Conservation (phyloP, 2,888 invertebrate species). For the Sussaba pulchella region DNA sequence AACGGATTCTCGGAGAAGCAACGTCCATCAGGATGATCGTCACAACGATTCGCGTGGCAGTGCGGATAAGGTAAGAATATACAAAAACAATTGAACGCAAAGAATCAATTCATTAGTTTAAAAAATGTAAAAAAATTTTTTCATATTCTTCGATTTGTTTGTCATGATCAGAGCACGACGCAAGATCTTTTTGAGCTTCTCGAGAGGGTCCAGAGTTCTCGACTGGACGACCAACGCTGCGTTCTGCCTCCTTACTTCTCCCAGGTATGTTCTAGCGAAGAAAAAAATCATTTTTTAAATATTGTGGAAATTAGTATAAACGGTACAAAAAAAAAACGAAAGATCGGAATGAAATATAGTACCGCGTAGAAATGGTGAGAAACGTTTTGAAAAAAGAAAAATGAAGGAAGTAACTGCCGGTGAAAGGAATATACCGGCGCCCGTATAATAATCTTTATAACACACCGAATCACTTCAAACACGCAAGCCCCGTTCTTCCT, state of each 20-base stretch:
- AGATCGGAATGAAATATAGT: not conserved
- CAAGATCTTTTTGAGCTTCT: conserved; percentile 97
- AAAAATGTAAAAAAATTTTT: not conserved
- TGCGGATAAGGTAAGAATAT: conserved; percentile 77
- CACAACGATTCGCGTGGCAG: conserved; percentile 77
- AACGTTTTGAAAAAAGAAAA: conserved; percentile 8
- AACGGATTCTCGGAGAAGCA: conserved; percentile 76
- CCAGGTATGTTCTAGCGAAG: conserved; percentile 88
- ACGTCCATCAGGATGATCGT: conserved; percentile 74
- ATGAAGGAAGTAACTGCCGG: not conserved
- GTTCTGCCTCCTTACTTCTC: conserved; percentile 96
- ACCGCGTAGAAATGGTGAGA: not conserved
- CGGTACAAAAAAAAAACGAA: too few relatives aligned
- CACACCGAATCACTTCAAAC: conserved; percentile 19
- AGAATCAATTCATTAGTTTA: not conserved
- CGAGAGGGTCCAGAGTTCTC: conserved; percentile 96
- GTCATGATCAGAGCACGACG: conserved; percentile 78
- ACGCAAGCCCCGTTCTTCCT: conserved; percentile 39
- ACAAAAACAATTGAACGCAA: not conserved
- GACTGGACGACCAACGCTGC: conserved; percentile 98
- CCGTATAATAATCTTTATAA: conserved; percentile 56
- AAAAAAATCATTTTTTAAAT: not conserved
- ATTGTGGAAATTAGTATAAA: not conserved
- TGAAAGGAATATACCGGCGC: conserved; percentile 42
- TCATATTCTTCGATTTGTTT: conserved; percentile 14